phyloP scores from a whole-genome alignment of 2,113 vertebrate species.

The Marmota monax region DNA sequence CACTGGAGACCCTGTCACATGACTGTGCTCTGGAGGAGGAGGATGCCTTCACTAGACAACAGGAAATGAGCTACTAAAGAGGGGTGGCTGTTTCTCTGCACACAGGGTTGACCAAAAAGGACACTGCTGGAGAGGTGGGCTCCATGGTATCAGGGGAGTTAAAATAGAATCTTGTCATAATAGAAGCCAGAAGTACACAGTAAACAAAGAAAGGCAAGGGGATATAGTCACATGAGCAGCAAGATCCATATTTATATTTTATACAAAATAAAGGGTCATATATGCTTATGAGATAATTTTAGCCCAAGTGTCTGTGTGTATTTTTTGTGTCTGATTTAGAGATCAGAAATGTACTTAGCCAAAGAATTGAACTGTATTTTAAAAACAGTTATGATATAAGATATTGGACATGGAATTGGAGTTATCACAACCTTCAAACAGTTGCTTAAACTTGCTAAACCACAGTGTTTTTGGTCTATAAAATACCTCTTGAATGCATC shows the following conservation, averaged over 20 bases:
- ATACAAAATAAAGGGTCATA: neutral
- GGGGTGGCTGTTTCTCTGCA: neutral
- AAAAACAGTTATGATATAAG: neutral
- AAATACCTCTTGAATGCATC: neutral
- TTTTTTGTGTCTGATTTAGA: neutral
- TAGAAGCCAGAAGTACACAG: neutral
- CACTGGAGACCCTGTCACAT: neutral
- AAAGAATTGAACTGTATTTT: neutral
- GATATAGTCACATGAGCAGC: fast-evolving
- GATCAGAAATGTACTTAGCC: neutral
- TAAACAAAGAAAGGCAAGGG: neutral
- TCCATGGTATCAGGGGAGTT: too few relatives aligned
- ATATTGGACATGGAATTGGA: neutral
- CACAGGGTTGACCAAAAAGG: neutral
- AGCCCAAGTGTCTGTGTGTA: neutral
- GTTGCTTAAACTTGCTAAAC: neutral
- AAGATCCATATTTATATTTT: neutral
- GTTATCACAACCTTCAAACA: neutral
- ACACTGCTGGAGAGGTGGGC: fast-evolving
- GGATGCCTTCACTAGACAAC: neutral
- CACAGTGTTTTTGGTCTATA: neutral
- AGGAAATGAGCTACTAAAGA: neutral
- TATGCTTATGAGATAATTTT: neutral
- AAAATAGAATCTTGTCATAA: fast-evolving
- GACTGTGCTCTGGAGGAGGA: neutral